Conservation (phyloP, 1,140 invertebrate genomes). For the Mycetomoellerius zeteki region DNA sequence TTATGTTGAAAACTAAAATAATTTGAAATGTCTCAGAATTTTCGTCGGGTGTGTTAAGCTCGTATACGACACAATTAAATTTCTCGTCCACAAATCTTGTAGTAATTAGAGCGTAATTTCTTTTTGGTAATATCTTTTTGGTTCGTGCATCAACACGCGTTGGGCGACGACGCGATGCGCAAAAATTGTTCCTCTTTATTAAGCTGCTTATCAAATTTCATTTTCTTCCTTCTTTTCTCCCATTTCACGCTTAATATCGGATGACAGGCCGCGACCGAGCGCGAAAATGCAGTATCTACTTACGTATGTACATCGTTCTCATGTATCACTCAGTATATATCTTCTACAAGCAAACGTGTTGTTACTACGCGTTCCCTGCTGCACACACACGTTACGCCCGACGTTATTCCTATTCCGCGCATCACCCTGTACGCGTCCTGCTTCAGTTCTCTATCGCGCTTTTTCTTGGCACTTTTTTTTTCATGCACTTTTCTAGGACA, state of each 20-base stretch:
- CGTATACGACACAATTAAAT: slow-evolving; percentile 33
- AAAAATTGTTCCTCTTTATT: slow-evolving; percentile 66
- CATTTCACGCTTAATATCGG: slow-evolving; percentile 41
- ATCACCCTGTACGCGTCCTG: neutral
- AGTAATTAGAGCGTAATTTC: neutral
- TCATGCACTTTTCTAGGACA: slow-evolving; percentile 9
- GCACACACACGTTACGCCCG: neutral
- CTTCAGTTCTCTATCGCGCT: slow-evolving; percentile 2
- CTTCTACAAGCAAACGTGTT: neutral
- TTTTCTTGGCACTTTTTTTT: slow-evolving; percentile 22
- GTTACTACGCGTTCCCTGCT: neutral
- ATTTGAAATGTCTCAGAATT: neutral
- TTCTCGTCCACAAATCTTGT: neutral
- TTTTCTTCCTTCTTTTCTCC: slow-evolving; percentile 45
- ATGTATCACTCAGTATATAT: neutral
- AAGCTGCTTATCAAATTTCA: slow-evolving; percentile 51
- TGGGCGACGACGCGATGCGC: slow-evolving; percentile 26
- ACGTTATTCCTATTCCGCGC: slow-evolving; percentile 44
- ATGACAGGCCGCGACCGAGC: slow-evolving; percentile 26
- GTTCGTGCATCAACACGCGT: neutral
- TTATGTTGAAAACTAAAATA: neutral
- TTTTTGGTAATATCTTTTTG: slow-evolving; percentile 3
- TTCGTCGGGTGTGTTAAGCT: neutral
- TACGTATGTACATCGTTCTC: slow-evolving; percentile 7
- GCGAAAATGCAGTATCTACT: slow-evolving; percentile 24